phyloP scores from a whole-genome alignment of 2,113 vertebrate genomes.

The Pygathrix nemaeus region DNA sequence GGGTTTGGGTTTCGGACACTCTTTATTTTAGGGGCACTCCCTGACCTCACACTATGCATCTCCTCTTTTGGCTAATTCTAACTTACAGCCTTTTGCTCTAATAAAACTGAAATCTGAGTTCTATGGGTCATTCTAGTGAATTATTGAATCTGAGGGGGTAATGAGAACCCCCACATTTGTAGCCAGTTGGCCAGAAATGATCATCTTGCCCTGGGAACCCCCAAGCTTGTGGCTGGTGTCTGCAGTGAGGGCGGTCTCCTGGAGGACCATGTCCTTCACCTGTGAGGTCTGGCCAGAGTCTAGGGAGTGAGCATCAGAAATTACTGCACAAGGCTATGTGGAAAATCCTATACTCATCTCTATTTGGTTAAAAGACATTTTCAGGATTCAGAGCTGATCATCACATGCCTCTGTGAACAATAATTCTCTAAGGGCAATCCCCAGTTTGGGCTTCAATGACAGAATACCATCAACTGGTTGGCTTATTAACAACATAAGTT shows the following conservation, averaged over 20 bases:
- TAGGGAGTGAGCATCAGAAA: background rate
- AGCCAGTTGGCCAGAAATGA: background rate
- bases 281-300: background rate
- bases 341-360: background rate
- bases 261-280: background rate
- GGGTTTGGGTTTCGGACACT: background rate
- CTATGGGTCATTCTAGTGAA: background rate
- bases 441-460: background rate
- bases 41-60: background rate
- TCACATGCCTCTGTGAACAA: background rate
- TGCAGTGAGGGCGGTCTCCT: background rate
- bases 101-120: constrained; percentile 11
- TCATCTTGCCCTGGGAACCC: background rate
- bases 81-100: background rate
- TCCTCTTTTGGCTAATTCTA: background rate
- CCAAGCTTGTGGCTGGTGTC: background rate
- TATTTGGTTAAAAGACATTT: background rate
- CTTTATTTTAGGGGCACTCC: background rate
- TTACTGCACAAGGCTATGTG: background rate
- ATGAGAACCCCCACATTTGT: background rate
- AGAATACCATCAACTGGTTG: background rate
- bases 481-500: background rate
- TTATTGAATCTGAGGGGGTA: background rate
- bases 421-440: background rate
- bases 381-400: background rate